Evolutionary conservation across 2,888 invertebrate genomes (phyloP), one percentile per base, ranked within the genome.

Genomic region (Leuctra nigra): DNA sequence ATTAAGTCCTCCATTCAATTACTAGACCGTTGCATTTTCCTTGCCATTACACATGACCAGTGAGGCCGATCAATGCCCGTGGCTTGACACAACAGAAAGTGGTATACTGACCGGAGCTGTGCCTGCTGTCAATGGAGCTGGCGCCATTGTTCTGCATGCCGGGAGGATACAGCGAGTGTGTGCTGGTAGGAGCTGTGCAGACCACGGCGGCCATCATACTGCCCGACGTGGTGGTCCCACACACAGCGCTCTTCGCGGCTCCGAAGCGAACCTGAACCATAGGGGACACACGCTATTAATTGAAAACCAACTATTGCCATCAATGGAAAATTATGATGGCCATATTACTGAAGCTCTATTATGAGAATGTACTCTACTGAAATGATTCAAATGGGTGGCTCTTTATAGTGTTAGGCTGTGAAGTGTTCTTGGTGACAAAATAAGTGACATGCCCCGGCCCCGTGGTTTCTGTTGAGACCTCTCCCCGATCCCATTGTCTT

Each of bases 201-300:
- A 83, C 77, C 61, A 83, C 80, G 4, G 83, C 80, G 1, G 83
- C 81, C 80, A 83, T 83, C 81, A 83, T 81, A 58, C 80, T 82
- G 20, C 77, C 77, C 1, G 71, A 70, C 44, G 74, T 73, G 2
- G 82, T 80, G 22, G 78, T 78, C 1, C 80, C 78, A 0, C 80
- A 80, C 20, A 77, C 77, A 2, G 74, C 74, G 46, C 78, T 80
- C 65, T 82, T 82, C 64, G 81, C 82, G 46, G 56, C 48, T 29
- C 59, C 59, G 54, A 53, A 58, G n/a, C 58, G 52, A 1, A 55
- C 59, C 61, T 61, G 50, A 1, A 53, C 33, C 47, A 3, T 41
- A 6, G 13, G 36, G 29, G 6, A 11, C 7, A 29, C 29, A 29
- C 6, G 7, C 29, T 7, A 6, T 11, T 29, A 11, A 29, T 11